phyloP scores from a whole-genome alignment of 2,797 vertebrate genomes.

The Monodelphis domestica region DNA sequence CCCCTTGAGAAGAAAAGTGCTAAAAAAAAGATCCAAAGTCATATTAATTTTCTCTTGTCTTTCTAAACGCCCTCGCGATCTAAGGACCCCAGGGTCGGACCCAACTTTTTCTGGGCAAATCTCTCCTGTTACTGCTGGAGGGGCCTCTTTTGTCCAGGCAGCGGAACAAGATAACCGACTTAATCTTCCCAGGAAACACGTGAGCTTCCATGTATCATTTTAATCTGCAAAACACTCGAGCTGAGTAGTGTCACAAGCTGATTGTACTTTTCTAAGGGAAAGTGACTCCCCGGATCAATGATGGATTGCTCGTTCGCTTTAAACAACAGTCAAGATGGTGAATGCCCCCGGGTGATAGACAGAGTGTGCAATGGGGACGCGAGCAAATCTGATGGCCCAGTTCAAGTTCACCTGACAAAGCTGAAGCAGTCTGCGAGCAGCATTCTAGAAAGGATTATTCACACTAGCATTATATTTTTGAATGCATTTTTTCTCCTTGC shows the following conservation, averaged over 20 bases:
- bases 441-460: slow-evolving; percentile 87
- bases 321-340: slow-evolving; percentile 87
- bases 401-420: slow-evolving; percentile 90
- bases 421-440: slow-evolving; percentile 82
- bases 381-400: slow-evolving; percentile 83
- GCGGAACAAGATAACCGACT: slow-evolving; percentile 80
- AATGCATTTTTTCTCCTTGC: slow-evolving; percentile 82
- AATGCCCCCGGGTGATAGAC: slow-evolving; percentile 87
- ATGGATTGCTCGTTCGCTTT: slow-evolving; percentile 85
- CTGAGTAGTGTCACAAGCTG: slow-evolving; percentile 84
- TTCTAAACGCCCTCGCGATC: slow-evolving; percentile 20
- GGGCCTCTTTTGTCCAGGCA: slow-evolving; percentile 80
- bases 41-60: slow-evolving; percentile 31
- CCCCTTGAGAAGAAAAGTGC: slow-evolving; percentile 7
- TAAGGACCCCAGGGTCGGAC: not conserved
- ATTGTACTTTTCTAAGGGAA: slow-evolving; percentile 85
- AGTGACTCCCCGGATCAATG: slow-evolving; percentile 83
- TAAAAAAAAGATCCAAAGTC: slow-evolving; percentile 25
- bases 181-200: slow-evolving; percentile 85
- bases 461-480: slow-evolving; percentile 86
- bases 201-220: slow-evolving; percentile 85
- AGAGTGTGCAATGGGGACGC: slow-evolving; percentile 80
- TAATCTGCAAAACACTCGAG: slow-evolving; percentile 84
- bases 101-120: slow-evolving; percentile 63
- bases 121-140: slow-evolving; percentile 62